Evolutionary conservation across 1,140 invertebrate genomes (phyloP).

Genomic region (Sarcophaga peregrina): DNA sequence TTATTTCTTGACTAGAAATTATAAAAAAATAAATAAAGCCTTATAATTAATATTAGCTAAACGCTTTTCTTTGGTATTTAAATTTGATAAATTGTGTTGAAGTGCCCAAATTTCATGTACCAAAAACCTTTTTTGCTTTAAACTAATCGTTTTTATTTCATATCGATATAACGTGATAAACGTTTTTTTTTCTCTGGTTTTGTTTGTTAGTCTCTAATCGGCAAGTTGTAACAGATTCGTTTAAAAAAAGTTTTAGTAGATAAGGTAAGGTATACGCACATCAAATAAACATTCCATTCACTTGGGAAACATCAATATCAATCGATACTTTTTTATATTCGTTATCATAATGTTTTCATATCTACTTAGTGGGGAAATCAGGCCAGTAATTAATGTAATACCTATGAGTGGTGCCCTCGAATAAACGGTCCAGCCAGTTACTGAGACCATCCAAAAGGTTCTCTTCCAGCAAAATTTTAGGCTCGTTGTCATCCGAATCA

Average conservation of each 20-base stretch:
- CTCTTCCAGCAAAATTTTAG: conserved; percentile 70
- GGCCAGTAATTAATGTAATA: conserved; percentile 99
- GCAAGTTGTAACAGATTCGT: too few species aligned
- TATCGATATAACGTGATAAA: too few species aligned
- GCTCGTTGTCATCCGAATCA: conserved; percentile 74
- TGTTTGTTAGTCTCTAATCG: too few species aligned
- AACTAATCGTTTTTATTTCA: too few species aligned
- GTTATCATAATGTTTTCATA: background rate
- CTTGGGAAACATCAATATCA: too few species aligned
- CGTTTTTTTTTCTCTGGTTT: too few species aligned
- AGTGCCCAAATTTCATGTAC: too few species aligned
- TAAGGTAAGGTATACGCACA: too few species aligned
- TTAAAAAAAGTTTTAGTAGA: too few species aligned
- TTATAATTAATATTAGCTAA: conserved; percentile 6
- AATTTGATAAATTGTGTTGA: background rate
- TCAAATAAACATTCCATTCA: too few species aligned
- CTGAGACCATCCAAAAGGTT: conserved; percentile 90
- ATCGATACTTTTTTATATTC: background rate
- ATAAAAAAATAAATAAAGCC: conserved; percentile 6
- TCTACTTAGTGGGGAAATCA: conserved; percentile 76
- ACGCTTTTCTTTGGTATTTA: background rate
- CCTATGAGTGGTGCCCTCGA: conserved; percentile 93
- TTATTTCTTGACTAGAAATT: background rate
- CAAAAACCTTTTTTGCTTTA: too few species aligned
- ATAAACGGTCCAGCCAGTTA: conserved; percentile 96